Conservation (phyloP, 1,140 invertebrate species). For the Philotrypesis tridentata region DNA sequence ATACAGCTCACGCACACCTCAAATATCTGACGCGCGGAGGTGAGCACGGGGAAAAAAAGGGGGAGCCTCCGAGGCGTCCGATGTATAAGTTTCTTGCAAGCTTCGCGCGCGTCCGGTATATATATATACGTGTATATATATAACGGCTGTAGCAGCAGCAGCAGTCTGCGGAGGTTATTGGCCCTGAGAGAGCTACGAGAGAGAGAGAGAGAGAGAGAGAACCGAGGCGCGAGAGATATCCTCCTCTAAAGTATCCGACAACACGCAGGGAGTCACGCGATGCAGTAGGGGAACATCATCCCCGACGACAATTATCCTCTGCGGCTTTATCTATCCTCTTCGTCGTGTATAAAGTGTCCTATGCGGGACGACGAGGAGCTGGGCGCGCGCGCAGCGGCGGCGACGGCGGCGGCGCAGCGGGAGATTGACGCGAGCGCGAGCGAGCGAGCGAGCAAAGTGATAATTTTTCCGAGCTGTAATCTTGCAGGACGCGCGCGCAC, state of each 20-base stretch:
- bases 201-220: too few species aligned
- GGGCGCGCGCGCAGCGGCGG: too few species aligned
- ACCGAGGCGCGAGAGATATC: not conserved
- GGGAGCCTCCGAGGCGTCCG: too few species aligned
- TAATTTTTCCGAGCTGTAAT: constrained; percentile 50
- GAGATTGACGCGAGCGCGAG: not conserved
- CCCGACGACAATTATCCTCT: not conserved
- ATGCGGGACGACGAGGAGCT: too few species aligned
- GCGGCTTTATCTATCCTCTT: not conserved
- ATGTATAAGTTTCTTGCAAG: too few species aligned
- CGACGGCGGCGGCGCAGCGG: too few species aligned
- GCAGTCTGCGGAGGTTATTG: constrained; percentile 34
- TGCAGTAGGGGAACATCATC: not conserved
- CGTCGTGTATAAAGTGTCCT: not conserved
- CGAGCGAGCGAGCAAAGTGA: too few species aligned
- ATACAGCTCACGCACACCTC: too few species aligned
- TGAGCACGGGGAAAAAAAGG: not conserved
- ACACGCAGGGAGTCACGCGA: not conserved
- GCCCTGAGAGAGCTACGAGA: not conserved
- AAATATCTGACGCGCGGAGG: not conserved
- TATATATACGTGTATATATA: constrained; percentile 32
- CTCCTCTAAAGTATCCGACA: not conserved
- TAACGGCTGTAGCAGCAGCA: constrained; percentile 37
- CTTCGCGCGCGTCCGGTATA: not conserved
- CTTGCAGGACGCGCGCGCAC: too few species aligned